Evolutionary conservation across 2,113 vertebrate species (phyloP).

Genomic region (Lasiurus borealis): DNA sequence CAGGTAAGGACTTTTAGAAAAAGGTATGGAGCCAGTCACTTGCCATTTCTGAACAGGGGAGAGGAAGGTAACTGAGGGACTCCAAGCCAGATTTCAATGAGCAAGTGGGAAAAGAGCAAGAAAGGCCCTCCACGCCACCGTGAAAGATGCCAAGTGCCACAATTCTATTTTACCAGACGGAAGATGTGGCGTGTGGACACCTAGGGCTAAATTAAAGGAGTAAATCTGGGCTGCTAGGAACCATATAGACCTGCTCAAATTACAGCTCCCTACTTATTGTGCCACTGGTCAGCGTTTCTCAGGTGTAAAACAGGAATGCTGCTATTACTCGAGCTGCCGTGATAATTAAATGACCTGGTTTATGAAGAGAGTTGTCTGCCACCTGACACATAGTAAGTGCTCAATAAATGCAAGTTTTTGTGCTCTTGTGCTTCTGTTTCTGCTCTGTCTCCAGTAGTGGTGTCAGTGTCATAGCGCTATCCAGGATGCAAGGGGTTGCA

Average conservation of each 20-base stretch:
- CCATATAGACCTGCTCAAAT: rapidly evolving
- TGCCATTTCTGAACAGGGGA: not conserved
- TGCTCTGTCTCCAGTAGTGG: not conserved
- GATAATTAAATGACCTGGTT: not conserved
- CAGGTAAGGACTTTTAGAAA: no score
- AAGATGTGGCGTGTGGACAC: no score
- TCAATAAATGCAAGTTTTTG: not conserved
- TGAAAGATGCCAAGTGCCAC: not conserved
- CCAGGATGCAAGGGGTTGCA: not conserved
- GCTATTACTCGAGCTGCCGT: not conserved
- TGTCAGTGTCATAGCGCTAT: not conserved
- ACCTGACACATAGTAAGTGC: not conserved
- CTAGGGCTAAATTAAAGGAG: not conserved
- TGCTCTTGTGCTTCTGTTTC: not conserved
- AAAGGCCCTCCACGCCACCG: not conserved
- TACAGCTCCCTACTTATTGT: no score
- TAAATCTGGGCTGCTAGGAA: not conserved
- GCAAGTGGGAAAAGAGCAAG: not conserved
- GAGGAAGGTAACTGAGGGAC: not conserved
- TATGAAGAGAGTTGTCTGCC: not conserved
- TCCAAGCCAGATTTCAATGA: not conserved
- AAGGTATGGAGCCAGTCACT: not conserved
- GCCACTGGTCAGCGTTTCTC: not conserved
- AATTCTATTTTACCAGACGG: not conserved
- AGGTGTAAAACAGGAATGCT: not conserved